Base-by-base conservation (phyloP, 2,113 vertebrate species). In the Oxyruncus cristatus region DNA sequence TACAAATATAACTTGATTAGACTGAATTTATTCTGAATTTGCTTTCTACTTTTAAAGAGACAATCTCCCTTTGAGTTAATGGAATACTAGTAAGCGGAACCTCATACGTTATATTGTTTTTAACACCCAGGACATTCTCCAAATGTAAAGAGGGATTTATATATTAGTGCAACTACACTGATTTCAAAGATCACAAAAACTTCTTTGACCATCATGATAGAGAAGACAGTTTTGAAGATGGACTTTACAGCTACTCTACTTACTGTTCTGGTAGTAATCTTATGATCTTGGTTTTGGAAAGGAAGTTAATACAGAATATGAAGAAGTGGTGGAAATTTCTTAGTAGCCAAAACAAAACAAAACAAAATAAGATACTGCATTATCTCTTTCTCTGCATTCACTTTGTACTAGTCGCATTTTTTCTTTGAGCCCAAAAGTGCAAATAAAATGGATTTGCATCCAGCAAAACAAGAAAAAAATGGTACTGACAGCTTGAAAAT, bases 1-100 rank as follows among this genome's bases (percentile, higher is more conserved):
- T 93, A 82, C 47, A 71, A 95, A 94, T 72, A 94, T 79, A 89
- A 90, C 84, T 95, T 88, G 58, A 93, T 94, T 92, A 92, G 37
- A 39, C 65, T 42, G 53, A 81, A 78, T 88, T 90, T 95, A 83
- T 85, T 89, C 53, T n/a, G 41, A 72, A 85, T 68, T 85, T 88
- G 11, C 42, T 80, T 92, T 88, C 68, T 75, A 23, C 28, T 74
- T 95, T 96, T 88, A 92, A 88, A 78, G 88, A 93, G 7, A 73
- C 15, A 65, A 30, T 42, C 15, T 86, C 56, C 5, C 23, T 81
- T 80, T 77, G 30, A 53, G 10, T 74, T 81, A 84, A 80, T 55
- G 7, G 28, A 70, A 63, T 49, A 23, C 2, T 50, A 26, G 16
- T 49, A 74, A 67, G 37, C 26, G 85, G 30, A 79, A 35, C 5